Evolutionary conservation across 2,797 vertebrate genomes (phyloP).

Genomic region (Oreochromis mossambicus): DNA sequence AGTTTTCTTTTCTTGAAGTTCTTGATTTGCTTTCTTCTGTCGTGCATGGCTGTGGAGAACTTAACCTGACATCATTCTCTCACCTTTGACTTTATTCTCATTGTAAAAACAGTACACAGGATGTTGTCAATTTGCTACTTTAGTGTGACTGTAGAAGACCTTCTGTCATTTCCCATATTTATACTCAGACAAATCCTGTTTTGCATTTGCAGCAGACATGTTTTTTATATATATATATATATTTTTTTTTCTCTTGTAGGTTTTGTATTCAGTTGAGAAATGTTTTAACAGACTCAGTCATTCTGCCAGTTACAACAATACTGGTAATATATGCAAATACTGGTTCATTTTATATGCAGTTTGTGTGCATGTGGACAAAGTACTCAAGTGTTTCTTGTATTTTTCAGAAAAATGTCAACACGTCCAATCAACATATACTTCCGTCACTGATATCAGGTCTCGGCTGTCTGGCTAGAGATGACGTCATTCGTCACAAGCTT

Average conservation of each 20-base stretch:
- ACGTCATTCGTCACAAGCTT: conserved; percentile 60
- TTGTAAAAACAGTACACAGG: background rate
- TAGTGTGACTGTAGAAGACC: background rate
- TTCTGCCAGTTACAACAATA: conserved; percentile 66
- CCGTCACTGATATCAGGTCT: conserved; percentile 65
- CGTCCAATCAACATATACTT: conserved; percentile 54
- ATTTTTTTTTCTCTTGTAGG: conserved; percentile 57
- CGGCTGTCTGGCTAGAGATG: conserved; percentile 75
- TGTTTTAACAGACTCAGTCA: conserved; percentile 45
- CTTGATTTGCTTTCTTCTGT: background rate
- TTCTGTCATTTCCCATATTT: background rate
- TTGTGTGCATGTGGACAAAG: background rate
- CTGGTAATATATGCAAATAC: conserved; percentile 76
- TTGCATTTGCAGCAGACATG: background rate
- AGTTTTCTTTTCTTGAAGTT: background rate
- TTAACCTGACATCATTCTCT: background rate
- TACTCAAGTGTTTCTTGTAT: background rate
- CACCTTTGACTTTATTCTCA: background rate
- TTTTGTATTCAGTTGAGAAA: conserved; percentile 73
- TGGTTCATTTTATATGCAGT: background rate
- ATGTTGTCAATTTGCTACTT: background rate
- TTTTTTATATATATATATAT: background rate
- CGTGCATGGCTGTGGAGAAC: background rate
- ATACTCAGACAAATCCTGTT: background rate
- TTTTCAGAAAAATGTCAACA: conserved; percentile 62